Evolutionary conservation across 2,797 vertebrate genomes (phyloP), one percentile per base, ranked within the genome.

Genomic region (Enteromius trimaculatus): DNA sequence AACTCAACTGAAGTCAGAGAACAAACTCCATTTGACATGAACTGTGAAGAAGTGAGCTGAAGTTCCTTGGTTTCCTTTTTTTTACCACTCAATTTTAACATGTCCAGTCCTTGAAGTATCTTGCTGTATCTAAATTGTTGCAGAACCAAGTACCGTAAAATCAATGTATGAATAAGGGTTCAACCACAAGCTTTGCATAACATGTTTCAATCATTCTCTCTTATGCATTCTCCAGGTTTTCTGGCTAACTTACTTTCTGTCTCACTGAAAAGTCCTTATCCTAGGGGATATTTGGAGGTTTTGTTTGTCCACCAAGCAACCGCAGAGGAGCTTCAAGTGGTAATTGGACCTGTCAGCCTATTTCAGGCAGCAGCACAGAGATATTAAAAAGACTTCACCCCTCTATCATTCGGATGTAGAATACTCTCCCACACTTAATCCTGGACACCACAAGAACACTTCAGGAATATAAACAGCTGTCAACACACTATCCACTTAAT

Each of bases 341-440:
- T 88, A 88, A 87, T 85, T 84, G 81, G 81, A 83, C 75, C 85
- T 79, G 86, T 86, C 86, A 85, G 83, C 77, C 82, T 81, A 81
- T 89, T 87, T 70, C 83, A 87, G 75, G 74, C 80, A 77, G 53
- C 31, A 74, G 81, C 71, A 55, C 77, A 49, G 60, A 80, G 82
- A 85, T 82, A 85, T 84, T 84, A 80, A 85, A 89, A 75, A 83
- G 51, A 42, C 42, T 75, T 68, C 55, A 79, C 66, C 75, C 76
- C 66, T 86, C 83, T 62, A 84, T 80, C 58, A 72, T 70, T 76
- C 26, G 81, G 85, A 86, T 81, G 23, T 62, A 58, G 84, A 39
- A 82, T 79, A 88, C 85, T 88, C 83, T 79, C 53, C 71, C 65
- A 85, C 75, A 86, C 69, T 53, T 74, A 55, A 13, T 76, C 69